Evolutionary conservation across 2,888 invertebrate species (phyloP).

Genomic region (Leptopilina myrica): DNA sequence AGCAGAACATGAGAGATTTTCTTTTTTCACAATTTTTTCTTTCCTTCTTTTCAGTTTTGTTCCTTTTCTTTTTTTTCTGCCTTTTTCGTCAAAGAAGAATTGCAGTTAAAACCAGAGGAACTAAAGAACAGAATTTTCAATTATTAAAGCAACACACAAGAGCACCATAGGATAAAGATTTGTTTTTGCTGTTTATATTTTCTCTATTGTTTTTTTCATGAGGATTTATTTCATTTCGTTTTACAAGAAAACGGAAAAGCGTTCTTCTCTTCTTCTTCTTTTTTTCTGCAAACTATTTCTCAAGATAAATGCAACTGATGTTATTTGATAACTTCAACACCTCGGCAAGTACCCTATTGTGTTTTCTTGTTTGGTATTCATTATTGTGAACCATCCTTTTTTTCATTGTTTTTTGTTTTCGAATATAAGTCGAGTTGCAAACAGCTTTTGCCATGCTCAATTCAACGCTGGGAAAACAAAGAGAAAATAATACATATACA

Average conservation of each 20-base stretch:
- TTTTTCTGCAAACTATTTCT: constrained; percentile 1
- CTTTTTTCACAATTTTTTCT: constrained; percentile 5
- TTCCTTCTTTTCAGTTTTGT: too few species aligned
- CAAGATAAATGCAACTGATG: constrained; percentile 31
- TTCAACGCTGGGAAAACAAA: constrained; percentile 26
- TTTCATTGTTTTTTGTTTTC: constrained; percentile 11
- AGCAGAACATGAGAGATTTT: not conserved
- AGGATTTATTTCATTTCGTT: constrained; percentile 12
- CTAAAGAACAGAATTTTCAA: constrained; percentile 32
- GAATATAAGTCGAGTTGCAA: constrained; percentile 27
- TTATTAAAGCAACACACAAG: constrained; percentile 19
- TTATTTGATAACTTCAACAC: constrained; percentile 33
- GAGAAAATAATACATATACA: not conserved
- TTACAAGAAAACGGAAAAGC: not conserved
- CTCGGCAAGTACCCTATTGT: constrained; percentile 27
- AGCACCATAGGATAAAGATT: not conserved
- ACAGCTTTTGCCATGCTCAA: constrained; percentile 11
- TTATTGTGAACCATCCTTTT: not conserved
- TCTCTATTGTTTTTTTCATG: not conserved
- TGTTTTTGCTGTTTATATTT: not conserved
- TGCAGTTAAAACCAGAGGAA: constrained; percentile 22
- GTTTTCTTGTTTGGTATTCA: constrained; percentile 18
- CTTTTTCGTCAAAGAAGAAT: constrained; percentile 30
- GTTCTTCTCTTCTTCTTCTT: too few species aligned
- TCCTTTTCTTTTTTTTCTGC: too few species aligned